Conservation (phyloP, 2,888 invertebrate species). For the Ormyrus labotus region DNA sequence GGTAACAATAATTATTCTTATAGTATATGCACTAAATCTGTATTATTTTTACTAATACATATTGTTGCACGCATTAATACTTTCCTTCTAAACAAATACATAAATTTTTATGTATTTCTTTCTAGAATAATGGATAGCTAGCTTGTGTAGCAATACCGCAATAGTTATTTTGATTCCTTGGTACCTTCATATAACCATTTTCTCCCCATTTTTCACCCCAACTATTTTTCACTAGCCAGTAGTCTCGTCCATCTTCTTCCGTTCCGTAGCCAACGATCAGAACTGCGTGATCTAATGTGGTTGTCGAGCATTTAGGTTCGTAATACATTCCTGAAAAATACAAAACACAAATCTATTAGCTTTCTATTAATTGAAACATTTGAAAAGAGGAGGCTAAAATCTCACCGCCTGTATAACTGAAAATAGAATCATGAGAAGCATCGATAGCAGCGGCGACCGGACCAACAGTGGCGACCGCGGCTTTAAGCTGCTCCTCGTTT, state of each 20-base stretch:
- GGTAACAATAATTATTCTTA: no score
- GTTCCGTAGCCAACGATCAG: slow-evolving; percentile 90
- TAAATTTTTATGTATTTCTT: slow-evolving; percentile 71
- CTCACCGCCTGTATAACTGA: no score
- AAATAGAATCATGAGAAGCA: slow-evolving; percentile 81
- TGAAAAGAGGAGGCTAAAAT: no score
- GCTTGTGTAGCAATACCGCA: slow-evolving; percentile 91
- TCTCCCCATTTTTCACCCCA: slow-evolving; percentile 90
- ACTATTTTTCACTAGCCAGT: slow-evolving; percentile 93
- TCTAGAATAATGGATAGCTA: slow-evolving; percentile 87
- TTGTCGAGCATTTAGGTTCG: slow-evolving; percentile 85
- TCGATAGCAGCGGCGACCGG: slow-evolving; percentile 94
- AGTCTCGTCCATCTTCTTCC: slow-evolving; percentile 80
- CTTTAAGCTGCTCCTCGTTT: slow-evolving; percentile 84
- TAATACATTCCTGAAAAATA: slow-evolving; percentile 81
- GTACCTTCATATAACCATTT: slow-evolving; percentile 91
- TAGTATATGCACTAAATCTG: no score
- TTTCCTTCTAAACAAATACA: no score
- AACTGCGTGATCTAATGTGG: slow-evolving; percentile 89
- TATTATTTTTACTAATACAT: no score
- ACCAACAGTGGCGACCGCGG: slow-evolving; percentile 89
- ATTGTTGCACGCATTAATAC: no score
- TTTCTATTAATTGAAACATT: no score
- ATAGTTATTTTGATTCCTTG: slow-evolving; percentile 88
- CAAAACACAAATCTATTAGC: no score